Percentiles rank a stretch among this genome's conserved stretches.
Evolutionary conservation across 2,888 invertebrate species (phyloP).

Genomic region (Drosophila neonasuta): DNA sequence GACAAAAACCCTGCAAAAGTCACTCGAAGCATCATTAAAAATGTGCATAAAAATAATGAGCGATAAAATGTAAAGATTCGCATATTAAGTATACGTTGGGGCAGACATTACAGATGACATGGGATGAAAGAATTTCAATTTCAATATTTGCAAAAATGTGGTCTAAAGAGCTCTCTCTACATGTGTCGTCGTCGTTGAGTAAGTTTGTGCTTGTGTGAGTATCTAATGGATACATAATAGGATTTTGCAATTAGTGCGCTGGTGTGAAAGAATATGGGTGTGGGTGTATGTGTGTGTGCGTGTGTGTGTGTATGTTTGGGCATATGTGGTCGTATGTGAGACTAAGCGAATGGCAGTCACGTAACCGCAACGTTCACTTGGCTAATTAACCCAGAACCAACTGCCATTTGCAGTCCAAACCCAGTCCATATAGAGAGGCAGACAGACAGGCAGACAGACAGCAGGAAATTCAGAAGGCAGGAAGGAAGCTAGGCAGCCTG

Average conservation of each 20-base stretch:
- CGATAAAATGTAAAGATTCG: conserved; percentile 27
- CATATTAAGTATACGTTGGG: conserved; percentile 35
- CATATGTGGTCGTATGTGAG: conserved; percentile 12
- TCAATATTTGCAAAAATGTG: conserved; percentile 35
- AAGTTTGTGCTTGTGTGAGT: conserved; percentile 61
- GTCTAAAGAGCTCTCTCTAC: conserved; percentile 4
- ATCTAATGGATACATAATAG: conserved; percentile 80
- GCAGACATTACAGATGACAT: conserved; percentile 16
- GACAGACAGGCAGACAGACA: conserved; percentile 12
- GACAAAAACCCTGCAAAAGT: conserved; percentile 4
- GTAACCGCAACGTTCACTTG: conserved; percentile 69
- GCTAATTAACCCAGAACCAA: conserved; percentile 71
- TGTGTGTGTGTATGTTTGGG: conserved; percentile 25
- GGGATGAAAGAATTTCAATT: conserved; percentile 28
- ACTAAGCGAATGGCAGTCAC: conserved; percentile 44
- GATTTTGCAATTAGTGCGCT: conserved; percentile 74
- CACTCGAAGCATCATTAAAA: conserved; percentile 40
- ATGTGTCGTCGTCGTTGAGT: conserved; percentile 17
- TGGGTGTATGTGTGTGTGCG: conserved; percentile 19
- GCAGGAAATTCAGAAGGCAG: conserved; percentile 21
- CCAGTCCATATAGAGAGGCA: conserved; percentile 24
- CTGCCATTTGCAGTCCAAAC: conserved; percentile 65
- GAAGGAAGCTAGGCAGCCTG: conserved; percentile 20
- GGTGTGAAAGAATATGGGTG: conserved; percentile 37
- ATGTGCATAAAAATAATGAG: conserved; percentile 46